Percentiles rank a stretch among this genome's conserved stretches.
These are phyloP conservation scores for Lepidochrysops patricia DNA, from an alignment of 2,888 invertebrate species.

Conservation along the genomic window DNA sequence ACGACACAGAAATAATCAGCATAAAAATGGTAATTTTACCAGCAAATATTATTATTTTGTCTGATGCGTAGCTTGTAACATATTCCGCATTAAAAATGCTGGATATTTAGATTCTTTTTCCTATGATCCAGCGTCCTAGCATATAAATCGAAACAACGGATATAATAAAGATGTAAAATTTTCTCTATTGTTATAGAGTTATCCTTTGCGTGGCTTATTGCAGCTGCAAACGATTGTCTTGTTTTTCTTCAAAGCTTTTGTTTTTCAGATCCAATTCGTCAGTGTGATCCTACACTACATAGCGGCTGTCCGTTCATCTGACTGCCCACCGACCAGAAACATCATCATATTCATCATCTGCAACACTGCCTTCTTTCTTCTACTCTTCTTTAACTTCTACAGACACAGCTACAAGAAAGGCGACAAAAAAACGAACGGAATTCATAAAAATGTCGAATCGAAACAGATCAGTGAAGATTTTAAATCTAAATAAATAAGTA, in stretches of 20 bases:
- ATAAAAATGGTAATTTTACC: too few species aligned
- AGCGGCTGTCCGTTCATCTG: constrained; percentile 60
- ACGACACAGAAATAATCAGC: too few species aligned
- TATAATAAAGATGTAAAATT: too few species aligned
- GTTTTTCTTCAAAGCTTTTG: constrained; percentile 12
- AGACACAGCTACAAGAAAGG: constrained; percentile 46
- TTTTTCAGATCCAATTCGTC: constrained; percentile 76
- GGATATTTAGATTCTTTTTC: too few species aligned
- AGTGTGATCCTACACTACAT: constrained; percentile 75
- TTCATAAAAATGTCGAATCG: background rate
- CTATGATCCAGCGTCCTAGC: too few species aligned
- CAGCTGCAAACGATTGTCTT: background rate
- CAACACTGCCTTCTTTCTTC: constrained; percentile 74
- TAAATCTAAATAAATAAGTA: background rate
- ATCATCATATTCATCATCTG: constrained; percentile 71
- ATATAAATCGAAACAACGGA: too few species aligned
- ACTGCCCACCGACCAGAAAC: constrained; percentile 75
- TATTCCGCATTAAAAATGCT: too few species aligned
- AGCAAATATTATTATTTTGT: too few species aligned
- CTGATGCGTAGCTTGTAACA: too few species aligned
- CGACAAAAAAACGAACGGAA: constrained; percentile 11
- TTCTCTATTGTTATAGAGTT: too few species aligned
- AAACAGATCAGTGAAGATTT: background rate
- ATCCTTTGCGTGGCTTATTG: too few species aligned
- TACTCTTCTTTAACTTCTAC: constrained; percentile 79